Conservation (phyloP, 2,113 vertebrate species). For the Datnioides undecimradiatus region DNA sequence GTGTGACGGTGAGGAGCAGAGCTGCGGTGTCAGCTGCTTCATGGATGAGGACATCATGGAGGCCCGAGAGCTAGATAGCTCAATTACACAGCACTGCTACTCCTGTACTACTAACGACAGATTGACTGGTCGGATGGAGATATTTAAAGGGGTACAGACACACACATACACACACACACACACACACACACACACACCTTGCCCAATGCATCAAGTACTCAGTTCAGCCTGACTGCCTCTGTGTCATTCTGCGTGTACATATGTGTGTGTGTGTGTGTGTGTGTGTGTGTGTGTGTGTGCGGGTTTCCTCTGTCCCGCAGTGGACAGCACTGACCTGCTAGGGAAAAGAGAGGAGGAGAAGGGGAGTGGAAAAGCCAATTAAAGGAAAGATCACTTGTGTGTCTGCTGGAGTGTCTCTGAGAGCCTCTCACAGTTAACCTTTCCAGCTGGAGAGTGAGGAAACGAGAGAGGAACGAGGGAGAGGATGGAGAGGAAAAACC, state of each 20-base stretch:
- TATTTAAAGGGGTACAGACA: constrained; percentile 65
- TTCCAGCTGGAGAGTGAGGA: constrained; percentile 79
- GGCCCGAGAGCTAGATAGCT: constrained; percentile 72
- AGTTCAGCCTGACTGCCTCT: constrained; percentile 69
- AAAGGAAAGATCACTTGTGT: constrained; percentile 87
- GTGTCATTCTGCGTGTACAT: constrained; percentile 36
- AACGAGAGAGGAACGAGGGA: constrained; percentile 77
- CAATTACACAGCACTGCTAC: constrained; percentile 70
- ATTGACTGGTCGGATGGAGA: constrained; percentile 71
- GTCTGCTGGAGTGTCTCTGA: constrained; percentile 82
- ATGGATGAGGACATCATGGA: constrained; percentile 74
- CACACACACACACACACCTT: constrained; percentile 42
- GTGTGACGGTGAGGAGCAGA: constrained; percentile 60
- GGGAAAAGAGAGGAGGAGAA: constrained; percentile 68
- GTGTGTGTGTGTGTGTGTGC: constrained; percentile 37
- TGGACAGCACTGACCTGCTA: constrained; percentile 80
- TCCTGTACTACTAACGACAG: constrained; percentile 72
- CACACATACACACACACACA: constrained; percentile 36
- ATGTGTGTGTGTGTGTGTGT: constrained; percentile 11
- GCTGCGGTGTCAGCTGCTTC: constrained; percentile 68
- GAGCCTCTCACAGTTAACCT: constrained; percentile 83
- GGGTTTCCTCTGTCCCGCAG: constrained; percentile 71
- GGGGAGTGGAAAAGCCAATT: constrained; percentile 84
- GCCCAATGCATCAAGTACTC: constrained; percentile 63
- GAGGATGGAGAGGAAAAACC: constrained; percentile 73